Base-by-base conservation (phyloP, 2,888 invertebrate species). In the Cheilosia vulpina region DNA sequence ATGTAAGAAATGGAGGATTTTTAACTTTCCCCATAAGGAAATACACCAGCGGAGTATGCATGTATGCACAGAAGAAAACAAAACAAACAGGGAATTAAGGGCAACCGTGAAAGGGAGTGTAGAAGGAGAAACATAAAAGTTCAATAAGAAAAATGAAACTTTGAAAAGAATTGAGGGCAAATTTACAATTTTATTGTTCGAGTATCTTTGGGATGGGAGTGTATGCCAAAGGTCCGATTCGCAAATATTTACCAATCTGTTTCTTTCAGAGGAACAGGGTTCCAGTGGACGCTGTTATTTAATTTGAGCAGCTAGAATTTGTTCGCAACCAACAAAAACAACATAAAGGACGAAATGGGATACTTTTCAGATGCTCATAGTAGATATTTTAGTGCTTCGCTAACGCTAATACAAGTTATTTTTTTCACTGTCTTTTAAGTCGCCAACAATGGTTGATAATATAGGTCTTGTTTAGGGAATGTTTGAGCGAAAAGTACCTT, bases 161-260 rank as follows among this genome's bases (percentile, higher is more conserved):
- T 80, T 60, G 69, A 41, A 65, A 71, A 65, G 76, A 84, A 85
- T 85, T 85, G 80, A 76, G 84, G 84, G 65, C 71, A 80, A 80
- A 80, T 80, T 80, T 85, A 85, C 84, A 80, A 66, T 85, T 80
- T 85, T 85, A 80, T 80, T 85, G 79, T 80, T 85, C 58, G 60
- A 57, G 75, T 66, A 80, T 76, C 71, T 71, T 63, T 55, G 45
- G 58, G 62, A 63, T 55, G 45, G 58, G 62, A 63, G 80, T 55
- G 65, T 65, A 60, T 50, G 50, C 71, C 76, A 71, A 71, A 34
- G 65, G 80, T 80, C 84, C 80, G 76, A 71, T 65, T 80, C 69
- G 55, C 80, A 85, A 85, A 85, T 85, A 80, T 85, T 85, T 80
- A 80, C 76, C 53, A 80, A 69, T 71, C 78, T 57, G 19, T 55